Base-by-base conservation (phyloP, 2,888 invertebrate species). In the Drosophila hamatofila region DNA sequence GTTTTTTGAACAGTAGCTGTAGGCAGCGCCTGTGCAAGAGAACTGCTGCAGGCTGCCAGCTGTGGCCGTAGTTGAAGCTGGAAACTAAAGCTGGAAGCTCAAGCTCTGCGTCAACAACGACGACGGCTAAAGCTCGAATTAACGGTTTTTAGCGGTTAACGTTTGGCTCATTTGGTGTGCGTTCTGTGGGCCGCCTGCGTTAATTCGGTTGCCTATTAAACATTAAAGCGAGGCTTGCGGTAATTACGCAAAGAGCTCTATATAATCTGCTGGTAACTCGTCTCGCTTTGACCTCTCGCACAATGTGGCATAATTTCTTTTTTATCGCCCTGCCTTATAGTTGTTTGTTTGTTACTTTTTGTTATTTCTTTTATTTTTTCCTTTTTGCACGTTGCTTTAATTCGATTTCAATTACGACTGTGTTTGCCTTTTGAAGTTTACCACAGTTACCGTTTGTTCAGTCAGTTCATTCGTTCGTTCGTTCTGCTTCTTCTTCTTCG, bases 221-320 rank as follows among this genome's bases (percentile, higher is more conserved):
- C 54, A 57, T 54, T 72, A 77, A 75, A 16, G 63, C 74, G 74
- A 49, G 60, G 67, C 56, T 80, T 66, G 66, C 72, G 75, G 77
- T 62, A 78, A 78, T 78, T 78, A 78, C 66, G 64, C 70, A 49
- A 59, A 61, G 33, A 41, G 49, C 61, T 60, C 42, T 57, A 57
- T 44, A 57, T 57, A 57, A 57, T 57, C 57, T 52, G 52, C 52
- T 52, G 46, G 49, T 69, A 69, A 64, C 69, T 68, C 61, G 56
- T 56, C 72, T 52, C 56, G 42, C 25, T 58, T 56, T 80, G 80
- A 79, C 79, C 89, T 85, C 78, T 85, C 74, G 74, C 79, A 86
- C 89, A 89, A 89, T 89, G 75, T 75, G 78, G 83, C 88, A 89
- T 89, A 89, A 86, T 89, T 88, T 86, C 84, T 85, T 85, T 87